Evolutionary conservation across 2,113 vertebrate genomes (phyloP).

Genomic region (human (Homo sapiens)): DNA sequence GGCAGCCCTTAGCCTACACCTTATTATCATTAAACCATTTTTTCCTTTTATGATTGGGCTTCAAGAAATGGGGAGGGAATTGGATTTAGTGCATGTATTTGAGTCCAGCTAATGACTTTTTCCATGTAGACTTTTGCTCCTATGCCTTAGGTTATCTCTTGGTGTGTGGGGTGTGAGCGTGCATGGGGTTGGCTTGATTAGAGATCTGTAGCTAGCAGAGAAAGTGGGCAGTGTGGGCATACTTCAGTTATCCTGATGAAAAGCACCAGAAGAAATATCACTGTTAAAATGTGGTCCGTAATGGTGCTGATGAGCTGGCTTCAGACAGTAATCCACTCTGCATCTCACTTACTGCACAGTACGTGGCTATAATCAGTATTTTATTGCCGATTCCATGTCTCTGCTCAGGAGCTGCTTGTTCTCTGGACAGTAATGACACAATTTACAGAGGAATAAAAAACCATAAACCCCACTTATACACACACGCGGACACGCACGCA

Average conservation of each 20-base stretch:
- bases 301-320: not conserved
- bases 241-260: not conserved
- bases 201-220: not conserved
- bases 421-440: slow-evolving; percentile 40
- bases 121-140: not conserved
- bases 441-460: slow-evolving; percentile 52
- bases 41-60: not conserved
- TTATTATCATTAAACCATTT: slow-evolving; percentile 17
- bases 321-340: not conserved
- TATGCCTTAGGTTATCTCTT: not conserved
- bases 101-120: not conserved
- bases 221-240: not conserved
- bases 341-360: slow-evolving; percentile 52
- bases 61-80: not conserved
- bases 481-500: not conserved
- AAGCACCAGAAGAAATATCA: not conserved
- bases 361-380: not conserved
- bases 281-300: not conserved
- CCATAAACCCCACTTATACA: not conserved
- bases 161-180: not conserved
- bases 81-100: not conserved
- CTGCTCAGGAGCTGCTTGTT: slow-evolving; percentile 50
- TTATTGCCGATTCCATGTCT: slow-evolving; percentile 33
- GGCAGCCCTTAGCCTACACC: not conserved
- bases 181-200: not conserved